Conservation (phyloP, 2,797 vertebrate genomes). For the Macroramphosus scolopax region DNA sequence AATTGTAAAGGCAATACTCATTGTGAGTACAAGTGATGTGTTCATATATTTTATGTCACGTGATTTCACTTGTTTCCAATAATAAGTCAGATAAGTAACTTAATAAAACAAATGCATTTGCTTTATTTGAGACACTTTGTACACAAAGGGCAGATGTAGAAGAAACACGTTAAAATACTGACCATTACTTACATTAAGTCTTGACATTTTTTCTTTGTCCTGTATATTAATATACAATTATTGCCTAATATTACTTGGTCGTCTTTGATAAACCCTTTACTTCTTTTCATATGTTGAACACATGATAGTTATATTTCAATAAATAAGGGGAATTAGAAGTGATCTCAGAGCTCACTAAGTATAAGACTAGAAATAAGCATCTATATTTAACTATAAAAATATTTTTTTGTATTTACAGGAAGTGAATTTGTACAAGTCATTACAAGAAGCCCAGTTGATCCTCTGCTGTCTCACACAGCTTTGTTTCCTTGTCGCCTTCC, state of each 20-base stretch:
- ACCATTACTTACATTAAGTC: constrained; percentile 16
- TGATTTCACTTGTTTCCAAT: no score
- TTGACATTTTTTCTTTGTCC: constrained; percentile 1
- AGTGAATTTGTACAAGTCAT: constrained; percentile 44
- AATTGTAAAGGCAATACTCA: background rate
- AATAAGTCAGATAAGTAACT: background rate
- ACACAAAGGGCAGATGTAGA: constrained; percentile 22
- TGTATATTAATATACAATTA: constrained; percentile 6
- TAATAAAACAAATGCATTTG: constrained; percentile 58
- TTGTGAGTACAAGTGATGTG: no score
- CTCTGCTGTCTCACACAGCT: constrained; percentile 21
- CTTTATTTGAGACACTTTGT: constrained; percentile 71
- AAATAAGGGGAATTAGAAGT: background rate
- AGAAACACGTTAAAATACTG: constrained; percentile 38
- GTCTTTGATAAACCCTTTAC: constrained; percentile 4
- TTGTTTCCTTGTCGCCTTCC: constrained; percentile 2
- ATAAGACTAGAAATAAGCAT: constrained; percentile 19
- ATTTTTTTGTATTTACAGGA: constrained; percentile 52
- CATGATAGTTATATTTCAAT: constrained; percentile 1
- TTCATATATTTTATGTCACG: background rate
- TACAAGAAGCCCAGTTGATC: constrained; percentile 18
- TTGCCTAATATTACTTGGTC: constrained; percentile 24
- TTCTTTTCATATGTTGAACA: no score
- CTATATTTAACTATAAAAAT: constrained; percentile 47
- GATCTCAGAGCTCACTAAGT: constrained; percentile 3